These are phyloP conservation scores for Macrotus californicus DNA, from an alignment of 2,113 vertebrate genomes.

Conservation along the genomic window DNA sequence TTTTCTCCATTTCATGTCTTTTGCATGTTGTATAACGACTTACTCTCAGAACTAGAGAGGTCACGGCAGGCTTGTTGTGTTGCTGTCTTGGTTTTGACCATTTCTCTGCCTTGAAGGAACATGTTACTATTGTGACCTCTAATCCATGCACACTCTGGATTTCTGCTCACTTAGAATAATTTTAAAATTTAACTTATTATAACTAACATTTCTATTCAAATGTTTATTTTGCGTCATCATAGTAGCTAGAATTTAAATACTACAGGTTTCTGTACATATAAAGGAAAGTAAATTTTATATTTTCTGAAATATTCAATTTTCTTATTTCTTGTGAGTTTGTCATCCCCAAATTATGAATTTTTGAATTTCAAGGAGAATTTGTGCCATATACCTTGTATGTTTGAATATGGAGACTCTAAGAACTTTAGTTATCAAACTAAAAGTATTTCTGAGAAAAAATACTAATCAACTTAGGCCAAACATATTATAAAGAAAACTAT, in stretches of 20 bases:
- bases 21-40: background rate
- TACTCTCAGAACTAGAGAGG: background rate
- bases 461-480: background rate
- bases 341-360: background rate
- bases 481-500: background rate
- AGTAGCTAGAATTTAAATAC: background rate
- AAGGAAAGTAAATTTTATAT: background rate
- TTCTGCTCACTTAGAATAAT: background rate
- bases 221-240: background rate
- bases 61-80: background rate
- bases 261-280: background rate
- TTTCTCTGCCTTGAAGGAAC: background rate
- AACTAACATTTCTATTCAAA: background rate
- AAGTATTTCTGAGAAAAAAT: background rate
- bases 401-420: background rate
- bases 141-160: background rate
- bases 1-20: background rate
- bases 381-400: background rate
- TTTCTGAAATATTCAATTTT: background rate
- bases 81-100: background rate
- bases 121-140: background rate
- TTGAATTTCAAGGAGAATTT: slow-evolving; percentile 1
- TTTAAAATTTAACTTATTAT: background rate
- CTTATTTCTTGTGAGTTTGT: background rate
- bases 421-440: background rate